Conservation (phyloP, 2,113 vertebrate species). For the Thunnus maccoyii region DNA sequence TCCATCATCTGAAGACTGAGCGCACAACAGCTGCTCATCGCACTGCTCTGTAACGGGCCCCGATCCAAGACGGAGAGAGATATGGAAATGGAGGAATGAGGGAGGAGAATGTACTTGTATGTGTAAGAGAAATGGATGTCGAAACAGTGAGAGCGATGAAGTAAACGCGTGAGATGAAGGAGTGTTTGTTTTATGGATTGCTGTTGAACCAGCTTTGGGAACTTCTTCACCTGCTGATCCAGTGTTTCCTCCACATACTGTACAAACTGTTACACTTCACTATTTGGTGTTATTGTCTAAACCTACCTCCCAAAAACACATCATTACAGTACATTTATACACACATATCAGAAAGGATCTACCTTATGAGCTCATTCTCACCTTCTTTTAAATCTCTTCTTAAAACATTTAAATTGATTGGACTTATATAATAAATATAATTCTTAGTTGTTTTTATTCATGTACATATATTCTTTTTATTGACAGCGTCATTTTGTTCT, state of each 20-base stretch:
- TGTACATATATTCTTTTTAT: no score
- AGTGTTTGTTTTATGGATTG: constrained; percentile 26
- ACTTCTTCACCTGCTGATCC: constrained; percentile 14
- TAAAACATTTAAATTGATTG: no score
- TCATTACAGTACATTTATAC: neutral
- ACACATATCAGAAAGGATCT: no score
- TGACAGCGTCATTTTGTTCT: no score
- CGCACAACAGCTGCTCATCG: constrained; percentile 53
- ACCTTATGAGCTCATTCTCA: no score
- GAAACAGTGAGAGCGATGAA: neutral
- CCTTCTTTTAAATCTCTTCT: no score
- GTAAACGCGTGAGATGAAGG: neutral
- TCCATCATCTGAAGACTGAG: constrained; percentile 60
- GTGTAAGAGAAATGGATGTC: constrained; percentile 15
- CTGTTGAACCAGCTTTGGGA: neutral
- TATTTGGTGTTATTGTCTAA: neutral
- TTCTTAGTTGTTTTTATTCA: no score
- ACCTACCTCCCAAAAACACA: neutral
- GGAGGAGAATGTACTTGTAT: constrained; percentile 11
- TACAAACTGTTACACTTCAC: neutral
- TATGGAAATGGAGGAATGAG: constrained; percentile 42
- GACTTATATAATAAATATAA: no score
- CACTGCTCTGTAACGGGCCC: constrained; percentile 30
- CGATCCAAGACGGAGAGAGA: constrained; percentile 9
- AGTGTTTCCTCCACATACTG: constrained; percentile 3